Base-by-base conservation (phyloP, 2,888 invertebrate species). In the Lysandra bellargus region DNA sequence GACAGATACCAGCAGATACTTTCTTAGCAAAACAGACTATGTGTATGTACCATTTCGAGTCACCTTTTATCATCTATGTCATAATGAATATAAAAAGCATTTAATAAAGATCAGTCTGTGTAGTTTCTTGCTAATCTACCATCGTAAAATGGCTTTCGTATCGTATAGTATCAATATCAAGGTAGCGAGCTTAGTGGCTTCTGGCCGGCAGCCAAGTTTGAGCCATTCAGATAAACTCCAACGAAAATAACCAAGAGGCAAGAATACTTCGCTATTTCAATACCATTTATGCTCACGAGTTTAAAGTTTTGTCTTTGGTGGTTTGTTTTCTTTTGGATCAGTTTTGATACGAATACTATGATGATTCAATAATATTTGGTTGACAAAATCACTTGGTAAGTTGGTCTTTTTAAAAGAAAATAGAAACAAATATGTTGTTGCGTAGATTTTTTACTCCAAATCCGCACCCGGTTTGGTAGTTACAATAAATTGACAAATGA, bases 151-250 rank as follows among this genome's bases (percentile, higher is more conserved):
- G 1, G 30, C 64, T 64, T 30, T 30, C 9, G 64, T 64, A 64
- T 64, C 64, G 64, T 64, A 30, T 30, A 64, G 9, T 23, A 23
- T 23, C 23, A 23, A 64, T 30, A 30, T 64, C 64, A 30, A 64
- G 64, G 64, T 64, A 4, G 64, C n/a, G 61, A 64, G 12, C 2
- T 64, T 9, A n/a, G 64, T 23, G 64, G 64, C 30, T 64, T 23
- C 30, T 64, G 64, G 64, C 64, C 7, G 12, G 3, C 64, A 0
- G 30, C 64, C 64, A 64, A 64, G 0, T 64, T 12, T 9, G 30
- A 30, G 64, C 64, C 64, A 30, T 64, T 64, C 64, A 64, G 64
- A 64, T 30, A 30, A 64, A 64, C 64, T 64, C 12, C 64, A 30
- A 64, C 64, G 30, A 64, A 64, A 64, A 64, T 64, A 64, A 64